phyloP scores from a whole-genome alignment of 2,888 invertebrate genomes.

The Cenopis cana region DNA sequence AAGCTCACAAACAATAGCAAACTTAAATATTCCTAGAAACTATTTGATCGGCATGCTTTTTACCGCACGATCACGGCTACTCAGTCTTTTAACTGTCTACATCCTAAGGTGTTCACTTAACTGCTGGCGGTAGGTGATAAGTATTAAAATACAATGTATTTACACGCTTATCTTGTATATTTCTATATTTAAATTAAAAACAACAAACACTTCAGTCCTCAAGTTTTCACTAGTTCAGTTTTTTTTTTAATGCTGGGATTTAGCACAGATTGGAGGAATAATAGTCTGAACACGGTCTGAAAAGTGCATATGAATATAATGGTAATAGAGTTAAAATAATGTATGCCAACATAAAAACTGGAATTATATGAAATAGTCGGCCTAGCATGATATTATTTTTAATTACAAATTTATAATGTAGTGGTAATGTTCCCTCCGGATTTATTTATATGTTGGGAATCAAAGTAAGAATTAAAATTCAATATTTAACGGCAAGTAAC shows the following conservation, averaged over 20 bases:
- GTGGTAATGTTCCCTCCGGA: too few species aligned
- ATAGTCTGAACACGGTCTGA: neutral
- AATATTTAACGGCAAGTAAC: too few species aligned
- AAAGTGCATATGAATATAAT: neutral
- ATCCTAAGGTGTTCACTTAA: constrained; percentile 1
- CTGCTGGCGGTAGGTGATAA: neutral
- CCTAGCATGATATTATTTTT: too few species aligned
- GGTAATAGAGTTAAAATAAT: neutral
- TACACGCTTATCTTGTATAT: constrained; percentile 6
- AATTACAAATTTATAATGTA: too few species aligned
- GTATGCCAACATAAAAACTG: neutral
- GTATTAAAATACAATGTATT: neutral
- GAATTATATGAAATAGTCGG: too few species aligned
- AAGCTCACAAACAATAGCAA: constrained; percentile 31
- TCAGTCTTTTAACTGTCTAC: constrained; percentile 13
- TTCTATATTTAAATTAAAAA: constrained; percentile 28
- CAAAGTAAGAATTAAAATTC: too few species aligned
- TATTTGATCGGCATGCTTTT: constrained; percentile 42
- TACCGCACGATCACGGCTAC: constrained; percentile 21
- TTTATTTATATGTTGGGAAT: too few species aligned
- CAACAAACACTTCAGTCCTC: constrained; percentile 24
- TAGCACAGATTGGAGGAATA: constrained; percentile 14
- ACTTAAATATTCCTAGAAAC: constrained; percentile 17
- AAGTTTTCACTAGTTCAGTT: constrained; percentile 4
- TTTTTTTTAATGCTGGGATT: constrained; percentile 20